Evolutionary conservation across 2,797 vertebrate species (phyloP), one percentile per base, ranked within the genome.

Genomic region (Dallia pectoralis): DNA sequence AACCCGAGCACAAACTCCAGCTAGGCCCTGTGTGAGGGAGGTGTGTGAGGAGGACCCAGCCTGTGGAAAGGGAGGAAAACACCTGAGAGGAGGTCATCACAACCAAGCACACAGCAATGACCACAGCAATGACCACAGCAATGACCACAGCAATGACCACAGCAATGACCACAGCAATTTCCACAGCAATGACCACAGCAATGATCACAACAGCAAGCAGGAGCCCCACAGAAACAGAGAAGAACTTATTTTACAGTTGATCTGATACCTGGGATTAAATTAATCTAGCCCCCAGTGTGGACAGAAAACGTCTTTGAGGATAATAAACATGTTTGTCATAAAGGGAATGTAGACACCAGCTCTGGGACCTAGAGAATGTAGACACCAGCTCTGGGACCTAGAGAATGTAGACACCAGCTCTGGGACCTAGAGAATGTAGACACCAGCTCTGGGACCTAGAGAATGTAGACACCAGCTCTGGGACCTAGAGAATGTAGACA

Each of bases 101-200:
- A 91, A 88, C 95, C 96, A 87, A 74, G 76, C 87, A 86, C 85
- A 83, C 83, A 87, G 80, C 82, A 82, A 74, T 80, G 70, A 81
- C 71, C 73, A 87, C 85, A 85, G 91, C 88, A 56, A 81, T 71
- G 74, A 87, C 85, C 85, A 90, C 88, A 56, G 73, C 72, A 77
- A 73, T n/a, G n/a, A n/a, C n/a, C 85, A 83, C 83, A 87, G 80
- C 82, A 82, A 74, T 80, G 70, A n/a, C n/a, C n/a, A n/a, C n/a
- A n/a, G n/a, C n/a, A n/a, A n/a, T n/a, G n/a, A n/a, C n/a, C n/a
- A n/a, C n/a, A n/a, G n/a, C n/a, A n/a, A n/a, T n/a, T n/a, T n/a
- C n/a, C 61, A 64, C 91, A 91, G 88, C 95, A 96, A 87, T 74
- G 76, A 86, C 86, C 85, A 83, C 83, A 87, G 80, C 82, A 82